phyloP scores from a whole-genome alignment of 2,797 vertebrate species.

The Fratercula arctica region DNA sequence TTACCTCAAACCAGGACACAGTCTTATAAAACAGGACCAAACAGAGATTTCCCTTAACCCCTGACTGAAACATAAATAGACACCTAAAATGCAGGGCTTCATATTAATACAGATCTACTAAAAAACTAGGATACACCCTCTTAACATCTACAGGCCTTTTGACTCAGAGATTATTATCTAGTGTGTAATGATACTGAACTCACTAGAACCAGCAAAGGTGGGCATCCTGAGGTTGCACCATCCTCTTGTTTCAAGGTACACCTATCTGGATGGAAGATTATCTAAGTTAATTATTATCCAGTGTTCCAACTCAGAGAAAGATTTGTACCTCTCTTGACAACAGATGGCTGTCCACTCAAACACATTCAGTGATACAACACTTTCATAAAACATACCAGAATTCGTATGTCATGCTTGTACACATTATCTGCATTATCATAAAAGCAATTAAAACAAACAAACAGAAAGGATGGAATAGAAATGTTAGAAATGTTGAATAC shows the following conservation, averaged over 20 bases:
- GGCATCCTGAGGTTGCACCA: not conserved
- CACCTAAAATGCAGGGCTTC: not conserved
- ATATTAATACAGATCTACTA: rapidly evolving
- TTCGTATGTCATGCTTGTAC: not conserved
- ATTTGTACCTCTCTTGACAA: not conserved
- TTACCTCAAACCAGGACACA: too few species aligned
- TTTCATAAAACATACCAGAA: not conserved
- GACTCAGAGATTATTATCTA: not conserved
- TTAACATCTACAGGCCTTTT: not conserved
- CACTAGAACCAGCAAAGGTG: not conserved
- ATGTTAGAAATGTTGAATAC: not conserved
- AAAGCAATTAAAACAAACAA: not conserved
- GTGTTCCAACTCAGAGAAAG: not conserved
- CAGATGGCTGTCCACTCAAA: not conserved
- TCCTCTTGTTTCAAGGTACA: not conserved
- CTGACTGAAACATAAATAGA: not conserved
- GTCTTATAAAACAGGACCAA: not conserved
- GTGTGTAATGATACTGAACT: not conserved
- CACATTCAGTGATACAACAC: not conserved
- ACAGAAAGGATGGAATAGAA: not conserved
- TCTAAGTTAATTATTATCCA: not conserved
- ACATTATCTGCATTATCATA: not conserved
- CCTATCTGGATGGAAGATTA: not conserved
- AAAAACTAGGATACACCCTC: not conserved
- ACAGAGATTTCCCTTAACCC: conserved; percentile 40